phyloP scores from a whole-genome alignment of 37 sponge, comb jelly and placozoan species.

The Aplysina aerophoba region DNA sequence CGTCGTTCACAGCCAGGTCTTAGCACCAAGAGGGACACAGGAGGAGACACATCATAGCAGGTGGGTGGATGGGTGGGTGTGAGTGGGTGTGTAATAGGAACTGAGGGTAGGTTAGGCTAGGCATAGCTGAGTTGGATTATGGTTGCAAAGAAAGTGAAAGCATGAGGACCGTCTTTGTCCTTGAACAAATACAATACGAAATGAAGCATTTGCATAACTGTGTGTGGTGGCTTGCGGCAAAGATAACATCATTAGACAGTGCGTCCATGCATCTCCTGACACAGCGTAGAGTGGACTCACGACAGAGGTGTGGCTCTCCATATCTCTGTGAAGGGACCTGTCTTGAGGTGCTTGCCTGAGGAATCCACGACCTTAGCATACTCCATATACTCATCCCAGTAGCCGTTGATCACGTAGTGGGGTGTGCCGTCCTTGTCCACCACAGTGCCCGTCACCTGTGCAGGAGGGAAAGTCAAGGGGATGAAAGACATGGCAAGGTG shows the following conservation, averaged over 20 bases:
- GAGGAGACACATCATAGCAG: not conserved
- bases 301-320: conserved; percentile 50
- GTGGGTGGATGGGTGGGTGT: too few species aligned
- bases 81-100: too few species aligned
- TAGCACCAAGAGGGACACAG: not conserved
- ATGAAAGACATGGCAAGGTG: too few species aligned
- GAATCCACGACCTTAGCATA: conserved; percentile 55
- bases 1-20: conserved; percentile 80
- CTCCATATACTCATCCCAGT: conserved; percentile 90
- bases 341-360: conserved; percentile 58
- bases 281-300: conserved; percentile 40
- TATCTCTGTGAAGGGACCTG: conserved; percentile 35
- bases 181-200: too few species aligned
- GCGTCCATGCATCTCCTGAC: too few species aligned
- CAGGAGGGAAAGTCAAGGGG: not conserved
- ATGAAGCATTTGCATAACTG: too few species aligned
- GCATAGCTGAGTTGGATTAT: too few species aligned
- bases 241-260: too few species aligned
- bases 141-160: too few species aligned
- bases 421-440: conserved; percentile 55
- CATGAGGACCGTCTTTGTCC: too few species aligned
- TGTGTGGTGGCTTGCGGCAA: too few species aligned
- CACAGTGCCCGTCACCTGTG: conserved; percentile 85
- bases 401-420: conserved; percentile 77
- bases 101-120: too few species aligned